A percentile compares a stretch with the other conserved stretches of the same genome.
Evolutionary conservation across 2,888 invertebrate genomes (phyloP).

Genomic region (Dendrolimus pini): DNA sequence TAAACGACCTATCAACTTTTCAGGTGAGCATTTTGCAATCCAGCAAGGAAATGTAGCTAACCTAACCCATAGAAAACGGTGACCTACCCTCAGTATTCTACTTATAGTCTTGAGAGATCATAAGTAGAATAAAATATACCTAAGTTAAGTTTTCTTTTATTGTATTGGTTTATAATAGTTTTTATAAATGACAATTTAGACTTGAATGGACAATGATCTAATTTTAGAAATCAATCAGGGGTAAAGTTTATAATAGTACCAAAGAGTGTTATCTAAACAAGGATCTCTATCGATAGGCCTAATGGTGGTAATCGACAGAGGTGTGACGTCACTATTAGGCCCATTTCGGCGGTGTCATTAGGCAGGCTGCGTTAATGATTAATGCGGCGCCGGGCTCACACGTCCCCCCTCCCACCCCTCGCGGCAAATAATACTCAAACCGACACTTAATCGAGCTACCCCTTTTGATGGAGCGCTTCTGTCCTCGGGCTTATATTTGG

Average conservation of each 20-base stretch:
- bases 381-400: constrained; percentile 69
- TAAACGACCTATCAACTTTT: too few species aligned
- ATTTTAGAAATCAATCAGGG: neutral
- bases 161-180: too few species aligned
- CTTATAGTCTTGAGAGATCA: too few species aligned
- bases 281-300: constrained; percentile 1
- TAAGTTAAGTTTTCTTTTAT: too few species aligned
- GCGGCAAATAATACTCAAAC: constrained; percentile 67
- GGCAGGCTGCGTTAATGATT: constrained; percentile 74
- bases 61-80: too few species aligned
- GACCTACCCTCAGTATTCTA: too few species aligned
- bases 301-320: constrained; percentile 31
- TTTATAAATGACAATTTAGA: too few species aligned
- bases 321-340: constrained; percentile 39
- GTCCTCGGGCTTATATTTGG: constrained; percentile 32
- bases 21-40: too few species aligned
- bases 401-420: constrained; percentile 34
- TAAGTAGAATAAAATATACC: too few species aligned
- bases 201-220: too few species aligned
- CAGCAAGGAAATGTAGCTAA: too few species aligned
- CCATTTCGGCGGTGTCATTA: constrained; percentile 75
- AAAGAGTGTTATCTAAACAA: neutral
- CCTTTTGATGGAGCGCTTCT: constrained; percentile 67
- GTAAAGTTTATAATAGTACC: constrained; percentile 6
- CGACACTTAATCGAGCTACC: constrained; percentile 71